Conservation (phyloP, 2,888 invertebrate species). For the Eilema sororculum region DNA sequence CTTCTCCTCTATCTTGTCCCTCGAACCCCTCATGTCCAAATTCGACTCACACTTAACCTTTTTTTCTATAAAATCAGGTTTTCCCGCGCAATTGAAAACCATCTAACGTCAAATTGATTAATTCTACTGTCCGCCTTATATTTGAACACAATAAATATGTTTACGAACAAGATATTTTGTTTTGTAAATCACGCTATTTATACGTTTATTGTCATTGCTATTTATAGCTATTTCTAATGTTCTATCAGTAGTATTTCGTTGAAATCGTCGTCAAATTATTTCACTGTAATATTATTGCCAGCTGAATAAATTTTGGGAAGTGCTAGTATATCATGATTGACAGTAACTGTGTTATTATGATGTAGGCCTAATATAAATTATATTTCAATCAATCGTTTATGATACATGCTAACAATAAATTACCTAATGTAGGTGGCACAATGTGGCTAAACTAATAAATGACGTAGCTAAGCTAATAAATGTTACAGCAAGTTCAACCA, state of each 20-base stretch:
- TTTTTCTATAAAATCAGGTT: slow-evolving; percentile 36
- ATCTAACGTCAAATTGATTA: slow-evolving; percentile 37
- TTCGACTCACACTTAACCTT: not conserved
- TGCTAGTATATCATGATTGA: not conserved
- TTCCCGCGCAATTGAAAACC: slow-evolving; percentile 45
- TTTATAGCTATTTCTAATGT: slow-evolving; percentile 36
- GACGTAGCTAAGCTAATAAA: no score
- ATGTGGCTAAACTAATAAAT: no score
- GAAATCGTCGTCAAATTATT: slow-evolving; percentile 32
- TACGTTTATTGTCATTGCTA: slow-evolving; percentile 41
- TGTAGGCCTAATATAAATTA: not conserved
- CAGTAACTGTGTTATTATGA: not conserved
- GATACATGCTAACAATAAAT: not conserved
- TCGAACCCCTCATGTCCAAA: not conserved
- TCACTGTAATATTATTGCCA: slow-evolving; percentile 6
- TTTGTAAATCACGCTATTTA: slow-evolving; percentile 40
- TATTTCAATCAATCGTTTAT: not conserved
- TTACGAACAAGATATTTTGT: slow-evolving; percentile 25
- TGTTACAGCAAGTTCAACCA: no score
- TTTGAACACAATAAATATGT: slow-evolving; percentile 40
- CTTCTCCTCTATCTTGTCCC: no score
- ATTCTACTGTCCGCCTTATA: slow-evolving; percentile 31
- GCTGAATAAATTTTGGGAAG: no score
- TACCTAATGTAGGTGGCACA: no score
- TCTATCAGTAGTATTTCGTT: slow-evolving; percentile 27